phyloP scores from a whole-genome alignment of 1,140 invertebrate genomes.

The Pteromalus puparum region DNA sequence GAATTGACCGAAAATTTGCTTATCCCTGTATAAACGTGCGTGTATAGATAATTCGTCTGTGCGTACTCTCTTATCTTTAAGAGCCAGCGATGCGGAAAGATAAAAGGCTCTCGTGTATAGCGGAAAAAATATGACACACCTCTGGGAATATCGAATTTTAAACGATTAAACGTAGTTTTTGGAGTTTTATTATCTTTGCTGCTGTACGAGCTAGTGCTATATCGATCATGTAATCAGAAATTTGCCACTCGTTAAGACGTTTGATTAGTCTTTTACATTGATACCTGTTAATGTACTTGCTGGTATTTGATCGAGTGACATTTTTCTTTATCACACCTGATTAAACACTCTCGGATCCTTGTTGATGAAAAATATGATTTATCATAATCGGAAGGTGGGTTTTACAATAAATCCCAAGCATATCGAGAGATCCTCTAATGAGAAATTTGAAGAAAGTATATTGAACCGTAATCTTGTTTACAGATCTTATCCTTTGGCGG shows the following conservation, averaged over 20 bases:
- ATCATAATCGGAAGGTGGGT: constrained; percentile 30
- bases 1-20: not conserved
- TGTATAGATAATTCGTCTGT: too few relatives aligned
- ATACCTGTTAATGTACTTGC: not conserved
- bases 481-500: constrained; percentile 63
- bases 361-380: constrained; percentile 20
- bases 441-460: not conserved
- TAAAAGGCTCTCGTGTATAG: too few relatives aligned
- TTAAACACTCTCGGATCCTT: not conserved
- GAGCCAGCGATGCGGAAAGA: too few relatives aligned
- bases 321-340: constrained; percentile 10
- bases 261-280: not conserved
- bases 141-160: not conserved
- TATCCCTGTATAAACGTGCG: too few relatives aligned
- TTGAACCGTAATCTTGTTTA: constrained; percentile 36
- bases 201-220: not conserved
- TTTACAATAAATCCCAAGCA: not conserved
- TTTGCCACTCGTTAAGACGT: not conserved
- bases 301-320: not conserved
- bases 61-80: too few relatives aligned
- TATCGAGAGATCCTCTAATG: not conserved
- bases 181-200: too few relatives aligned
- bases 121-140: not conserved
- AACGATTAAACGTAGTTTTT: not conserved
- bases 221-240: not conserved